These are phyloP conservation scores for Clytia hemisphaerica DNA, from an alignment of 30 jellyfish, hydroid and myxozoan species.

Conservation along the genomic window DNA sequence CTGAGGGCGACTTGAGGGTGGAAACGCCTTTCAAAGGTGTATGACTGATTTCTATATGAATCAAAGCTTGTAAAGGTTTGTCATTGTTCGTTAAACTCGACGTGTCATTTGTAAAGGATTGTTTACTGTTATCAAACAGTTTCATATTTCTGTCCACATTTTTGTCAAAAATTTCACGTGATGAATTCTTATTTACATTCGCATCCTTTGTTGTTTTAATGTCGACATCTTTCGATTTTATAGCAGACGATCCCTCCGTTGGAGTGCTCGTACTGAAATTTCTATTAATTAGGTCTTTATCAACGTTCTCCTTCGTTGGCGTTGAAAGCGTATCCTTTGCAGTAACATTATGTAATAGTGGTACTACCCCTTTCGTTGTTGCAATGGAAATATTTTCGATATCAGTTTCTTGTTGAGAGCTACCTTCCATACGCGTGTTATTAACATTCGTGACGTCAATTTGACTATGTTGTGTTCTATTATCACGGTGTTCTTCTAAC, in stretches of 20 bases:
- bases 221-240: background rate
- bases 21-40: too few relatives aligned
- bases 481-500: slow-evolving; percentile 6
- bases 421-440: background rate
- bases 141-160: too few relatives aligned
- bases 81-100: too few relatives aligned
- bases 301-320: background rate
- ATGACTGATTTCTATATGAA: too few relatives aligned
- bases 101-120: too few relatives aligned
- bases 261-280: background rate
- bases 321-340: background rate
- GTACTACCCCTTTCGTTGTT: slow-evolving; percentile 4
- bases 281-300: background rate
- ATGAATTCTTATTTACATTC: too few relatives aligned
- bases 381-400: slow-evolving; percentile 11
- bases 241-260: background rate
- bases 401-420: background rate
- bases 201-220: too few relatives aligned
- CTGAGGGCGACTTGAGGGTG: too few relatives aligned
- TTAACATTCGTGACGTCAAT: slow-evolving; percentile 13
- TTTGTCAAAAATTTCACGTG: too few relatives aligned
- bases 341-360: background rate
- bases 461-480: slow-evolving; percentile 1
- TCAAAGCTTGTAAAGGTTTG: too few relatives aligned
- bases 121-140: too few relatives aligned